A percentile compares a stretch with the other conserved stretches of the same genome.
These are phyloP conservation scores for Colletes collaris DNA, from an alignment of 2,888 invertebrate genomes.

Conservation along the genomic window DNA sequence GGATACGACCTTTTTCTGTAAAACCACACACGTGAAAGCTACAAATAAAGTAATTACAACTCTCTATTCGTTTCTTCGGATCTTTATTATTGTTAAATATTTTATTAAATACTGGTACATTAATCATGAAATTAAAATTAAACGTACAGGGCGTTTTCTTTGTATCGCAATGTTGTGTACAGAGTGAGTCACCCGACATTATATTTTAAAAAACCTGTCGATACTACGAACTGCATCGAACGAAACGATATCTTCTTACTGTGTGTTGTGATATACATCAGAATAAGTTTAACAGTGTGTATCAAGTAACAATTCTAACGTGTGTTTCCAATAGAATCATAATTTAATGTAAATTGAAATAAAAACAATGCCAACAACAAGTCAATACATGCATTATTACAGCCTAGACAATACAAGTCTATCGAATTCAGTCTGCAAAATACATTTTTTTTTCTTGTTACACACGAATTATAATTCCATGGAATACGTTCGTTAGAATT, in stretches of 20 bases:
- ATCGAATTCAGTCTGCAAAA: conserved; percentile 4
- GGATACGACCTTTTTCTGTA: conserved; percentile 79
- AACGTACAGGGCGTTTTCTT: conserved; percentile 3
- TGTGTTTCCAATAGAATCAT: conserved; percentile 5
- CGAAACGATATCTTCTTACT: neutral
- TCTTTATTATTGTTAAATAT: conserved; percentile 47
- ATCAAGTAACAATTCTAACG: neutral
- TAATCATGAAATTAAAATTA: conserved; percentile 7
- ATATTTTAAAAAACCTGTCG: neutral
- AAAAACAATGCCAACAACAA: neutral
- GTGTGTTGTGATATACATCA: neutral
- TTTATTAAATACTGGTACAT: conserved; percentile 13
- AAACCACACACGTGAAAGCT: conserved; percentile 79
- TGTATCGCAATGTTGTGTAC: neutral
- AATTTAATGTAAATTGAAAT: conserved; percentile 10
- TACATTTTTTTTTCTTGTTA: neutral
- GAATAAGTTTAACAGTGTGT: neutral
- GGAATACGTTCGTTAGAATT: neutral
- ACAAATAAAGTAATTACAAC: conserved; percentile 82
- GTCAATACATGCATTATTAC: neutral
- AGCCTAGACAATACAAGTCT: neutral
- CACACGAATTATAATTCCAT: conserved; percentile 12
- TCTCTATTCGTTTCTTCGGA: conserved; percentile 66
- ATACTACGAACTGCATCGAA: neutral
- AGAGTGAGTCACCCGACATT: neutral